phyloP scores from a whole-genome alignment of 2,888 invertebrate genomes.

The Andrena chrysosceles region DNA sequence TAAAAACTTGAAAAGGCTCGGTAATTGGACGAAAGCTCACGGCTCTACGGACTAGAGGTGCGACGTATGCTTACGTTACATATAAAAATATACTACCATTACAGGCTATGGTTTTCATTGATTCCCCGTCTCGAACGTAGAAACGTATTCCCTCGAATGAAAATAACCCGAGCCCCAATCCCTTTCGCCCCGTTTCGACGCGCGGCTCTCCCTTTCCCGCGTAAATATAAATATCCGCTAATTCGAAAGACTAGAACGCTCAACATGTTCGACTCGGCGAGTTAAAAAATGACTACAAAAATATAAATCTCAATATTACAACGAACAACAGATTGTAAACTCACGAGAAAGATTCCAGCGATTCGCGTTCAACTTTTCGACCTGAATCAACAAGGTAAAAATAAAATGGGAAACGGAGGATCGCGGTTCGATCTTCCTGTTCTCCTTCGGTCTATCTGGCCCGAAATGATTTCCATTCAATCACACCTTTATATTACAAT shows the following conservation, averaged over 20 bases:
- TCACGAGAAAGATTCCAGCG: neutral
- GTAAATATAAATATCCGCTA: neutral
- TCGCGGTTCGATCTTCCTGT: too few species aligned
- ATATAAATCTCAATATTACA: conserved; percentile 2
- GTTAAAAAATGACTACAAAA: neutral
- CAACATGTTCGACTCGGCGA: neutral
- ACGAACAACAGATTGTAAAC: conserved; percentile 9
- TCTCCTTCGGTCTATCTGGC: neutral
- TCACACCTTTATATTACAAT: neutral
- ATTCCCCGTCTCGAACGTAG: conserved; percentile 47
- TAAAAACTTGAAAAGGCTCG: conserved; percentile 49
- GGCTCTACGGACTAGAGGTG: conserved; percentile 68
- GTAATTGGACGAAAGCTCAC: conserved; percentile 59
- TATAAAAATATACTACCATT: conserved; percentile 67
- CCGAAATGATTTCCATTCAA: neutral
- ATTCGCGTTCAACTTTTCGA: neutral
- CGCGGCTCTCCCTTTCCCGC: neutral
- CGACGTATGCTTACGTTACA: conserved; percentile 55
- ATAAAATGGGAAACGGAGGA: too few species aligned
- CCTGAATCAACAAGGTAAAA: neutral
- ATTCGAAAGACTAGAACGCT: conserved; percentile 23
- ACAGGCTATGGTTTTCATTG: conserved; percentile 37
- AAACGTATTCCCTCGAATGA: conserved; percentile 24
- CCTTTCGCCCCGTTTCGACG: neutral
- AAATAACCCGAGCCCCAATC: neutral